phyloP scores from a whole-genome alignment of 2,888 invertebrate genomes.

The Aphodius sticticus region DNA sequence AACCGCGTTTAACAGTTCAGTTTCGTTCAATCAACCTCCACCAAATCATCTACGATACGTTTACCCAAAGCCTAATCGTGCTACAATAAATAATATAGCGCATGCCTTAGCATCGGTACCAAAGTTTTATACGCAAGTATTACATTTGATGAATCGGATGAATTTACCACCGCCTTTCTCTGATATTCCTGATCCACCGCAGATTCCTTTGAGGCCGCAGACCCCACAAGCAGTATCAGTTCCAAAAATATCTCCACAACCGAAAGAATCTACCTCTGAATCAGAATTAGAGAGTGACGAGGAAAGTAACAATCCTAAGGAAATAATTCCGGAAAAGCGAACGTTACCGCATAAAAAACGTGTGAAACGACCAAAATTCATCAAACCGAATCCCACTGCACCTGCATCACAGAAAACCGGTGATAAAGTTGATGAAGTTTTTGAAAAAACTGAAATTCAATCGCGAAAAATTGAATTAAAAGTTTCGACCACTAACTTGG shows the following conservation, averaged over 20 bases:
- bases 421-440: slow-evolving; percentile 64
- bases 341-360: slow-evolving; percentile 58
- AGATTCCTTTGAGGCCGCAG: slow-evolving; percentile 53
- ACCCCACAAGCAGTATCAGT: not conserved
- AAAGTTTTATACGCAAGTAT: slow-evolving; percentile 82
- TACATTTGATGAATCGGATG: slow-evolving; percentile 97
- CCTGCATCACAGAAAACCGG: slow-evolving; percentile 50
- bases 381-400: slow-evolving; percentile 54
- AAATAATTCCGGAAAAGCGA: slow-evolving; percentile 62
- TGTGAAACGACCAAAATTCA: slow-evolving; percentile 66
- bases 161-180: slow-evolving; percentile 86
- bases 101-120: slow-evolving; percentile 78
- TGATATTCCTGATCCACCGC: slow-evolving; percentile 59
- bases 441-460: slow-evolving; percentile 62
- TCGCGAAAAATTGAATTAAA: slow-evolving; percentile 64
- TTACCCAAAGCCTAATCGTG: slow-evolving; percentile 80
- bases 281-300: slow-evolving; percentile 73
- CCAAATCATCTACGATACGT: slow-evolving; percentile 78
- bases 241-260: slow-evolving; percentile 5
- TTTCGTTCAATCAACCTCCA: slow-evolving; percentile 78
- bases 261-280: slow-evolving; percentile 55
- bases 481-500: slow-evolving; percentile 53
- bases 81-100: slow-evolving; percentile 80
- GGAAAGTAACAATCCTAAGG: slow-evolving; percentile 56
- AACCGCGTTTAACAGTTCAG: slow-evolving; percentile 66